Evolutionary conservation across 92 coral and sea anemone species (phyloP).

Genomic region (Phenganax subtilis): DNA sequence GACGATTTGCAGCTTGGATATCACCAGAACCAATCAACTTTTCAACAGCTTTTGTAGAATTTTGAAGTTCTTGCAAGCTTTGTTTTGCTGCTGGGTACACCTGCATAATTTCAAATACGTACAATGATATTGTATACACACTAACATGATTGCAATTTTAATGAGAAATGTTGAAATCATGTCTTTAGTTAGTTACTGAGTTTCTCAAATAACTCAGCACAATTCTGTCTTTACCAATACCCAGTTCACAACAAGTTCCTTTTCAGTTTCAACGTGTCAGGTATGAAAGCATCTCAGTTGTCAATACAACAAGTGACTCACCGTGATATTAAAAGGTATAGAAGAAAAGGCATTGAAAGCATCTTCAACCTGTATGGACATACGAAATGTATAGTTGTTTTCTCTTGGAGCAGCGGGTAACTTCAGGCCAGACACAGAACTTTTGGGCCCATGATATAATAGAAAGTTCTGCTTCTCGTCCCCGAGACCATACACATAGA

Average conservation of each 20-base stretch:
- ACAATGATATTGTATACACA: not conserved
- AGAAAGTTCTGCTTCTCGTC: constrained; percentile 35
- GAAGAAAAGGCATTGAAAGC: constrained; percentile 59
- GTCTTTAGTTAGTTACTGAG: too few species aligned
- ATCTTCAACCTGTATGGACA: constrained; percentile 62
- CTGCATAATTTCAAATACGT: not conserved
- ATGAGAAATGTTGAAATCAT: too few species aligned
- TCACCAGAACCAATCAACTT: constrained; percentile 55
- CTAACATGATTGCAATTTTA: too few species aligned
- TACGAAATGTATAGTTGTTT: constrained; percentile 25
- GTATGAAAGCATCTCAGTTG: not conserved
- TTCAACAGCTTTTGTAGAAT: constrained; percentile 25
- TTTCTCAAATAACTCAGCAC: too few species aligned
- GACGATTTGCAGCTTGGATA: constrained; percentile 45
- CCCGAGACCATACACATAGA: constrained; percentile 35
- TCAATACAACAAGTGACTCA: constrained; percentile 15
- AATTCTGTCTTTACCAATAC: too few species aligned
- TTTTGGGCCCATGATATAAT: constrained; percentile 63
- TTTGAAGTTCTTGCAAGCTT: not conserved
- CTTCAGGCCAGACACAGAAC: constrained; percentile 27
- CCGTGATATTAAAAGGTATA: constrained; percentile 48
- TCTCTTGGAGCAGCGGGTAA: constrained; percentile 61
- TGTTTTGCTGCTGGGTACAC: not conserved
- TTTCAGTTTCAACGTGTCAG: too few species aligned
- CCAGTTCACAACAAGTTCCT: too few species aligned